Evolutionary conservation across 2,888 invertebrate genomes (phyloP), one percentile per base, ranked within the genome.

Genomic region (Neelides folsomi): DNA sequence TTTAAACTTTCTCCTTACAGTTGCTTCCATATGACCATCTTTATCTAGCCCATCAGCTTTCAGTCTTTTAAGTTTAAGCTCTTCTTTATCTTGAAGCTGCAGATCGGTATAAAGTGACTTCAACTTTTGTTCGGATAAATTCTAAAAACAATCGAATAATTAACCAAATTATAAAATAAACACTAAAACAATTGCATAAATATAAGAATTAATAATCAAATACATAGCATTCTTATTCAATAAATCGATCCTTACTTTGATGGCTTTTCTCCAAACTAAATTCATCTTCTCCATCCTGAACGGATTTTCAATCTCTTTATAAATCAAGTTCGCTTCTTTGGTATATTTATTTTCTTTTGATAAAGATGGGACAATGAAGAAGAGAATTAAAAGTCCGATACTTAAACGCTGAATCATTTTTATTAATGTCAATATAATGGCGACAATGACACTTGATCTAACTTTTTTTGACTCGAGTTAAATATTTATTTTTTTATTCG

Each of bases 201-300:
- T n/a, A n/a, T n/a, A n/a, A n/a, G n/a, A n/a, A n/a, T n/a, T n/a
- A n/a, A n/a, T n/a, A n/a, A n/a, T n/a, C n/a, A n/a, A n/a, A n/a
- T n/a, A n/a, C n/a, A n/a, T n/a, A n/a, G n/a, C n/a, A n/a, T n/a
- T n/a, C n/a, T n/a, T n/a, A n/a, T n/a, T n/a, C n/a, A n/a, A n/a
- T n/a, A n/a, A n/a, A n/a, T n/a, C n/a, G n/a, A n/a, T n/a, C n/a
- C 76, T 73, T 76, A 90, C 90, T 71, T 83, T 81, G 71, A 84
- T 82, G 10, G 92, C 92, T 75, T 93, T 93, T 3, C 80, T 72
- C 92, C 92, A 93, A 19, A 93, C 72, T 53, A 87, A 71, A 72
- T 93, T 92, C 35, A 92, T 71, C 73, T 92, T 93, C 34, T 85
- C 81, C 82, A 92, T 89, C 62, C 90, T 77, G 72, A 85, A 93